Percentiles rank a stretch among this genome's conserved stretches.
Conservation (phyloP, 2,888 invertebrate genomes). For the Beris morrisii region DNA sequence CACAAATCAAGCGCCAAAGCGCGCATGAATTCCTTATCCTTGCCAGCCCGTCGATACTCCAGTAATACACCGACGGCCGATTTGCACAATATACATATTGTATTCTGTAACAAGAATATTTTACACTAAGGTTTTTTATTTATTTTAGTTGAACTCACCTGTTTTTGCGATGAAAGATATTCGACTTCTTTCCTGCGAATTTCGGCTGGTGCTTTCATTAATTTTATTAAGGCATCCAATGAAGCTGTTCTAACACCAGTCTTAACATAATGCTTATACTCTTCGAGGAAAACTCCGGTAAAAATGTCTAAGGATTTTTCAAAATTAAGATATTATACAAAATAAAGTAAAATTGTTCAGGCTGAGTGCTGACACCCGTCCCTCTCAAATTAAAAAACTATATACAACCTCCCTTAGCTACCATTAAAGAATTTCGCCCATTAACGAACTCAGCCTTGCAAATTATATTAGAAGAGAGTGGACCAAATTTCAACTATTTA, state of each 20-base stretch:
- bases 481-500: too few relatives aligned
- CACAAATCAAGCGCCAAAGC: conserved; percentile 60
- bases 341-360: too few relatives aligned
- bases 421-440: too few relatives aligned
- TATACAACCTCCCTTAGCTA: too few relatives aligned
- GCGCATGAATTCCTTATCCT: conserved; percentile 56
- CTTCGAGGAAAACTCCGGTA: conserved; percentile 45
- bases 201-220: conserved; percentile 47
- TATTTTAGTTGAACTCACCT: conserved; percentile 31
- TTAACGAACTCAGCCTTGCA: too few relatives aligned
- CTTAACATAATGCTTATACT: conserved; percentile 46
- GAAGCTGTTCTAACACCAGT: conserved; percentile 46
- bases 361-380: too few relatives aligned
- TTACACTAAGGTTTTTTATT: neutral
- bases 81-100: conserved; percentile 48
- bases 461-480: too few relatives aligned
- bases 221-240: conserved; percentile 44
- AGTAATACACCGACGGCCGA: conserved; percentile 45
- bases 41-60: conserved; percentile 55
- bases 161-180: conserved; percentile 43
- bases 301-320: conserved; percentile 42
- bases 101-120: conserved; percentile 40
- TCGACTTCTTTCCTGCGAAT: conserved; percentile 45
- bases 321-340: too few relatives aligned
- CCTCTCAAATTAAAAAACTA: too few relatives aligned